Evolutionary conservation across 2,888 invertebrate species (phyloP).

Genomic region (Ephialtes manifestator): DNA sequence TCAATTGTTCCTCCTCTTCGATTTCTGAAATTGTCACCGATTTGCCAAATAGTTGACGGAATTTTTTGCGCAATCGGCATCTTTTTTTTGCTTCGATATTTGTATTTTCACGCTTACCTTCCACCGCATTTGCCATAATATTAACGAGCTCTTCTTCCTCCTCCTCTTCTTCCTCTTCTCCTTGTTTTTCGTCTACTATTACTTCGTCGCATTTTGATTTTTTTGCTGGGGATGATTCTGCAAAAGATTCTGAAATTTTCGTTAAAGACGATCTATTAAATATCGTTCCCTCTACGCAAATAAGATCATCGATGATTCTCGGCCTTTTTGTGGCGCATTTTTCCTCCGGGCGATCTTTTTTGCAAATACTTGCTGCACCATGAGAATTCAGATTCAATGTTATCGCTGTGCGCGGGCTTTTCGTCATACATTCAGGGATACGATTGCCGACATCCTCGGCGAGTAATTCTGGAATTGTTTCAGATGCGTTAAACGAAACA

Average conservation of each 20-base stretch:
- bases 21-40: neutral
- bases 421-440: neutral
- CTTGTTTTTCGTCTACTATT: neutral
- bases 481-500: neutral
- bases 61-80: slow-evolving; percentile 16
- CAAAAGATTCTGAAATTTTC: neutral
- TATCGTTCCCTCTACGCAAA: slow-evolving; percentile 58
- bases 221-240: neutral
- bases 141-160: neutral
- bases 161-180: no score
- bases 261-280: neutral
- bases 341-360: neutral
- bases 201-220: slow-evolving; percentile 11
- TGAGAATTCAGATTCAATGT: slow-evolving; percentile 39
- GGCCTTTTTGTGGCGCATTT: slow-evolving; percentile 27
- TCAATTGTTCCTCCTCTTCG: neutral
- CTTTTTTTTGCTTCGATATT: neutral
- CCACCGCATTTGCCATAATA: neutral
- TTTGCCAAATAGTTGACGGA: slow-evolving; percentile 5
- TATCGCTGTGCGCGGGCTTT: slow-evolving; percentile 28
- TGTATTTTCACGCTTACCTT: neutral
- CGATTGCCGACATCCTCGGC: slow-evolving; percentile 48
- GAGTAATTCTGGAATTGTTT: slow-evolving; percentile 41
- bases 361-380: neutral
- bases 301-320: slow-evolving; percentile 57